Base-by-base conservation (phyloP, 1,140 invertebrate species). In the Phortica variegata region DNA sequence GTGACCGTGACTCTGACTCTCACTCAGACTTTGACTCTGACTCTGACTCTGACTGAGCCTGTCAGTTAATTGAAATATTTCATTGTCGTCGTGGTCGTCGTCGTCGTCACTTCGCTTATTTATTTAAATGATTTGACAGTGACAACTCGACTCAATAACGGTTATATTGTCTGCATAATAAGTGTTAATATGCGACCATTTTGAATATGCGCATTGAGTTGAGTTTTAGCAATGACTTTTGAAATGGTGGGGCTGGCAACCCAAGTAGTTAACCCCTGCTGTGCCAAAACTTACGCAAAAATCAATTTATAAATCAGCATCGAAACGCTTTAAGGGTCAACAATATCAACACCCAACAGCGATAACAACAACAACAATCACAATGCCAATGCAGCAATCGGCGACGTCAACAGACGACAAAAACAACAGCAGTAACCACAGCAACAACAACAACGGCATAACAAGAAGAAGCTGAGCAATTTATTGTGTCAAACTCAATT, bases 401-500 rank as follows among this genome's bases (percentile, higher is more conserved):
- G 23, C 23, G 10, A 26, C 23, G 10, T 26, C 23, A 26, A 6
- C 23, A 10, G 23, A 44, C 60, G 50, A 18, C 48, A 39, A 26
- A 3, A 12, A 10, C 31, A 40, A 41, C 9, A 44, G 1, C 37
- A 53, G 17, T 37, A 42, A 45, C 43, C 42, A 33, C 36, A 36
- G 13, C 48, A 46, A 16, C 37, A 42, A 46, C 20, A 13, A 18
- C 15, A 46, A 40, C 23, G 46, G 19, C 23, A 23, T 32, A 26
- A 31, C 43, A 51, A 26, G 47, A 38, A 52, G 39, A 60, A 56
- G 68, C 65, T 72, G 68, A 72, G 68, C 69, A 72, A 72, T 72
- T 72, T 72, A 72, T 72, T 72, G 69, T 72, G 69, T 72, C 69
- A 72, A 72, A 72, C 69, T 72, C 68, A 72, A 72, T 72, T 72